These are phyloP conservation scores for Macquaria ambigua DNA, from an alignment of 2,113 vertebrate species.

Conservation along the genomic window DNA sequence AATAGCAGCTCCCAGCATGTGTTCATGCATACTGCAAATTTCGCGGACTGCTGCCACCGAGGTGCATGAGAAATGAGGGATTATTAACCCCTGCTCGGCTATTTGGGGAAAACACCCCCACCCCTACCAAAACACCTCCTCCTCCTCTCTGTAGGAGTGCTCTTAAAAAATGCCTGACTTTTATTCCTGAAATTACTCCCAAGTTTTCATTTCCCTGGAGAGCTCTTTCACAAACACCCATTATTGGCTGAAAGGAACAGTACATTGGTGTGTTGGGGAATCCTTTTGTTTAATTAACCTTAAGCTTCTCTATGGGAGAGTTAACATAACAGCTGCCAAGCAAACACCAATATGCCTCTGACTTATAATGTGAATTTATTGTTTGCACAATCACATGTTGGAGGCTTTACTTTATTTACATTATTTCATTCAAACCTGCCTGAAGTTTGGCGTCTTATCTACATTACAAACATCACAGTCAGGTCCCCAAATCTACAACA, in stretches of 20 bases:
- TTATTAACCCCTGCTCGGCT: conserved; percentile 67
- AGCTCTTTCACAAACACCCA: conserved; percentile 14
- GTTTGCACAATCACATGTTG: not conserved
- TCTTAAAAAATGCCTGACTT: not conserved
- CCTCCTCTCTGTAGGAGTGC: not conserved
- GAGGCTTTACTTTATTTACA: conserved; percentile 17
- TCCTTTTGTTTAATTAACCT: not conserved
- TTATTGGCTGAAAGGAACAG: conserved; percentile 3
- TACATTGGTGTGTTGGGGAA: not conserved
- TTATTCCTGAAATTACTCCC: conserved; percentile 33
- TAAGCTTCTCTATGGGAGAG: not conserved
- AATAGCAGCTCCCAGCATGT: conserved; percentile 15
- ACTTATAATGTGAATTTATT: conserved; percentile 8
- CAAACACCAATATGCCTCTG: not conserved
- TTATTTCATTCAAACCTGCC: not conserved
- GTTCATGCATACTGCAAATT: conserved; percentile 68
- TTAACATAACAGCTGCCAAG: not conserved
- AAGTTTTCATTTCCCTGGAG: not conserved
- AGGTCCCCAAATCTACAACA: not conserved
- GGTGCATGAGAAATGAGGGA: conserved; percentile 53
- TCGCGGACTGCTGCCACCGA: conserved; percentile 66
- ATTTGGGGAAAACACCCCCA: conserved; percentile 18
- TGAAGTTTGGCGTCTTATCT: not conserved
- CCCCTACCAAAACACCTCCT: conserved; percentile 21
- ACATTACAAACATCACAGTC: not conserved